Base-by-base conservation (phyloP, 2,797 vertebrate genomes). In the Phrynocephalus forsythii region DNA sequence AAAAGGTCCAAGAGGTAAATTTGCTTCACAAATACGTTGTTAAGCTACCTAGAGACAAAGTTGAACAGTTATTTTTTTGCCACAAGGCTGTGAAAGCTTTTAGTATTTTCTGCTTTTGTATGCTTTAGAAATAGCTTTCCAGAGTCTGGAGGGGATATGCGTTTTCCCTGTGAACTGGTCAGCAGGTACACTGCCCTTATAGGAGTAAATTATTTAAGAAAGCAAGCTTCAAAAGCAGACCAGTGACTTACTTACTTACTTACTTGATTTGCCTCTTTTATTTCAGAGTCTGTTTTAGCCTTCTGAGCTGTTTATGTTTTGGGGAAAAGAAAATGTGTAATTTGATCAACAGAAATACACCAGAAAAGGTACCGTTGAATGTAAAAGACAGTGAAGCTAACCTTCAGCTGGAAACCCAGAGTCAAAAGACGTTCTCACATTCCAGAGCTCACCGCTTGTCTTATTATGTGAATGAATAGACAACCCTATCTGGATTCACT, bases 121-220 rank as follows among this genome's bases (percentile, higher is more conserved):
- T 30, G 60, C 38, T 80, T 84, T 71, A 84, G 77, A 79, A 79
- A 84, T 79, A 84, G 67, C 52, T 73, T 84, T 73, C 50, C 9
- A 24, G 22, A 11, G 26, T 67, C 50, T 13, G n/a, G 38, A 44
- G 68, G 76, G 3, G 10, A 69, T 38, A 13, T 50, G 68, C 68
- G 52, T 88, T 79, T 72, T 24, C 77, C 72, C 66, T 18, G 13
- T 68, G n/a, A 88, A 84, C 72, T 84, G 87, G 76, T 84, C 87
- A 84, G 76, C 68, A 90, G 30, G 79, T 87, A 50, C n/a, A 84
- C 1, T 15, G 78, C 56, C 52, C 28, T 7, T 67, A 50, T 77
- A 91, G 89, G 85, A 88, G 88, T 80, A 92, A 93, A 87, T 63
- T 28, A 83, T 86, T 86, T 22, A 82, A 33, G 28, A 76, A 88